phyloP scores from a whole-genome alignment of 2,113 vertebrate species.

The Brienomyrus brachyistius region DNA sequence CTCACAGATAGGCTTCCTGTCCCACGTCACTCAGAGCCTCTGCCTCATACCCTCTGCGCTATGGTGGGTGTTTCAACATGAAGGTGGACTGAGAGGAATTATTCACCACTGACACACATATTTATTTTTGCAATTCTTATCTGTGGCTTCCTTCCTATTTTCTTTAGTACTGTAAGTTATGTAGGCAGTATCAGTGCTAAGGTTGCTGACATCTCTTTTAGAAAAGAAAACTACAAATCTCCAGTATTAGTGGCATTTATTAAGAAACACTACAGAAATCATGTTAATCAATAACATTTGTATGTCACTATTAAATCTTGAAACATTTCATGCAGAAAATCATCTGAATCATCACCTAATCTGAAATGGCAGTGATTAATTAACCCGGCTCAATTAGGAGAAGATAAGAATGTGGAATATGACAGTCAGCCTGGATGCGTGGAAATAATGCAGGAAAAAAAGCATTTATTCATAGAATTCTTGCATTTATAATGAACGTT shows the following conservation, averaged over 20 bases:
- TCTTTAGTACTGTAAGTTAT: neutral
- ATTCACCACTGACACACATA: neutral
- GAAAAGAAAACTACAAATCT: neutral
- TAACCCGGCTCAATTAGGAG: neutral
- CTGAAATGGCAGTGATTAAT: neutral
- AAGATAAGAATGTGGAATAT: neutral
- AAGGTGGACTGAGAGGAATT: neutral
- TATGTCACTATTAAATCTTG: neutral
- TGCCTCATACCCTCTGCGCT: neutral
- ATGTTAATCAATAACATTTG: neutral
- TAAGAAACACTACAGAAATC: neutral
- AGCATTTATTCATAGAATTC: too few species aligned
- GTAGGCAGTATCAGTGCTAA: neutral
- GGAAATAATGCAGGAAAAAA: neutral
- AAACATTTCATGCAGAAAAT: neutral
- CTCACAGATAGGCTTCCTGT: slow-evolving; percentile 23
- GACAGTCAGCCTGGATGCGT: neutral
- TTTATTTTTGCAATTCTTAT: neutral
- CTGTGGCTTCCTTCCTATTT: neutral
- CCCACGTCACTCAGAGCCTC: slow-evolving; percentile 6
- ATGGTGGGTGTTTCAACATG: neutral
- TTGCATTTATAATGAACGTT: neutral
- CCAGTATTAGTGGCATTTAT: neutral
- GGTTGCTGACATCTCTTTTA: neutral
- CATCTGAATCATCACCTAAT: neutral